Evolutionary conservation across 2,797 vertebrate species (phyloP).

Genomic region (Macroramphosus scolopax): DNA sequence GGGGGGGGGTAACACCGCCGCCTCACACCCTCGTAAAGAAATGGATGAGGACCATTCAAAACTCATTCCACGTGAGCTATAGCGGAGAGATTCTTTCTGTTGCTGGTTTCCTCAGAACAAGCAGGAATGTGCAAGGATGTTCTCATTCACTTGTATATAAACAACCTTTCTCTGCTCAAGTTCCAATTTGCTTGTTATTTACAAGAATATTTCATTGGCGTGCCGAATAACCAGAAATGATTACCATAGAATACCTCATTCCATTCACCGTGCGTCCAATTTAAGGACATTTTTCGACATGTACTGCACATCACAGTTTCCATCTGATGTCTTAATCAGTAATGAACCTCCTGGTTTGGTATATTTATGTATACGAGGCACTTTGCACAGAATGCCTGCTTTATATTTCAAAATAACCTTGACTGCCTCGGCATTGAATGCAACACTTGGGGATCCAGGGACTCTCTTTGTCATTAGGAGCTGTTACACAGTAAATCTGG

Average conservation of each 20-base stretch:
- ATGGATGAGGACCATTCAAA: constrained; percentile 58
- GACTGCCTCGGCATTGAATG: constrained; percentile 56
- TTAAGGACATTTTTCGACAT: background rate
- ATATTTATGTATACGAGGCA: constrained; percentile 35
- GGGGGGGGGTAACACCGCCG: constrained; percentile 36
- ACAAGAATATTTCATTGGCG: too few species aligned
- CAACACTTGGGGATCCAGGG: constrained; percentile 66
- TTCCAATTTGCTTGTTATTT: too few species aligned
- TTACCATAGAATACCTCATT: background rate
- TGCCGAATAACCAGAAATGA: background rate
- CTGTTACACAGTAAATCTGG: constrained; percentile 73
- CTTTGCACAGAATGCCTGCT: constrained; percentile 60
- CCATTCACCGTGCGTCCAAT: background rate
- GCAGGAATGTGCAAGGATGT: too few species aligned
- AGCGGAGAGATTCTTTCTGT: too few species aligned
- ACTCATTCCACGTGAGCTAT: too few species aligned
- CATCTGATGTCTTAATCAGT: constrained; percentile 5
- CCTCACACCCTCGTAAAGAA: constrained; percentile 53
- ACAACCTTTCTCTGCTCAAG: too few species aligned
- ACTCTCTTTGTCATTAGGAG: constrained; percentile 71
- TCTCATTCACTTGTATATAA: too few species aligned
- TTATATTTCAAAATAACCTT: constrained; percentile 72
- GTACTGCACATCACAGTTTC: background rate
- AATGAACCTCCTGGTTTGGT: constrained; percentile 10
- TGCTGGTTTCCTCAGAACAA: too few species aligned